Base-by-base conservation (phyloP, 2,113 vertebrate species). In the Colistium nudipinnis region DNA sequence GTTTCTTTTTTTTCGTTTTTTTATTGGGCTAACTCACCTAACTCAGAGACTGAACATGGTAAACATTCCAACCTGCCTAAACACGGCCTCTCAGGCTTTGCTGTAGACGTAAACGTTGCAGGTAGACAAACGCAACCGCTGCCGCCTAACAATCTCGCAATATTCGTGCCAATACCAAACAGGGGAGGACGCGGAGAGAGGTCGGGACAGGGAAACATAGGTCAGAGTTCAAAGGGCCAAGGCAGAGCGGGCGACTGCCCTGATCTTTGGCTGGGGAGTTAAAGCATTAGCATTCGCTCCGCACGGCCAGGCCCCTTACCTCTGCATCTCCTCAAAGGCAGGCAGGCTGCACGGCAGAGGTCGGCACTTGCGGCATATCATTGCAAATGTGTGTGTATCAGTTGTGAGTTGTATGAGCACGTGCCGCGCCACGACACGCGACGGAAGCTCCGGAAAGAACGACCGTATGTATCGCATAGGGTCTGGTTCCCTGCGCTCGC, bases 271-370 rank as follows among this genome's bases (percentile, higher is more conserved):
- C 64, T 81, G 77, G 65, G 73, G 83, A 82, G 84, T 74, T 85
- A 80, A 81, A 81, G 76, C 84, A 92, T 92, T 90, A 91, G 75
- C 68, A 87, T 89, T 88, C 82, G 74, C 47, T 47, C 66, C 30
- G 61, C 65, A 62, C 62, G 51, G 64, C 54, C 56, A n/a, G 43
- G 56, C 22, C 63, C n/a, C 76, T 74, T 62, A 79, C 27, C 62
- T 63, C 88, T 33, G 66, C 76, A 38, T 76, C 71, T 81, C 64
- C 78, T 89, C 78, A 82, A 81, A 88, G 77, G 52, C 48, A 47
- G 49, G 14, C 44, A 39, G 67, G 60, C 59, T 80, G 62, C 59
- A 60, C 24, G 47, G 69, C 25, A 30, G 52, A 62, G 62, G 64
- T 47, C 6, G 9, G 47, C 54, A 11, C 33, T 35, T 52, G 51